Percentiles rank a stretch among this genome's conserved stretches.
These are phyloP conservation scores for Diacarnus erythraeanus DNA, from an alignment of 37 sponge, comb jelly and placozoan species.

Conservation along the genomic window DNA sequence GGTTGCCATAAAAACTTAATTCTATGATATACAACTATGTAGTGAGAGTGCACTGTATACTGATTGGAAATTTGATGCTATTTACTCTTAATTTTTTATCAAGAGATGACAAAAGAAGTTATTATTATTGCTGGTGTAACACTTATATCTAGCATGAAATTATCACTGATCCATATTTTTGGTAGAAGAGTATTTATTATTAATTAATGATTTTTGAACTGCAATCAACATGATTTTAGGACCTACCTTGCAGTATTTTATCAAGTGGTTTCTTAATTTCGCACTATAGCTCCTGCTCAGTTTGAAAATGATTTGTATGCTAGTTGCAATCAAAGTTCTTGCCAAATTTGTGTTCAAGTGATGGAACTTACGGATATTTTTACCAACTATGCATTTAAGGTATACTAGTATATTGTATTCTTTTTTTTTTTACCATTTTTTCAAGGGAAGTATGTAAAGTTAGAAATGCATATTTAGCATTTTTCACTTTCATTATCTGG, in stretches of 20 bases:
- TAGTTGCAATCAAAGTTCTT: neutral
- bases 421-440: neutral
- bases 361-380: neutral
- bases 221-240: no score
- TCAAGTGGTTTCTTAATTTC: no score
- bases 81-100: no score
- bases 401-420: neutral
- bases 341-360: neutral
- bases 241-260: no score
- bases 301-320: neutral
- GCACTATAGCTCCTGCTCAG: neutral
- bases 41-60: no score
- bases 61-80: no score
- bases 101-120: no score
- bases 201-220: neutral
- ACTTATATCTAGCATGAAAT: no score
- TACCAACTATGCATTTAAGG: neutral
- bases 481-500: neutral
- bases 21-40: no score
- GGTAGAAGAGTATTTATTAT: neutral
- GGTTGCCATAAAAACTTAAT: no score
- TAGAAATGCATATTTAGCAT: neutral
- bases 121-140: no score
- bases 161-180: neutral
- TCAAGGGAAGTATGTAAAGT: neutral